phyloP scores from a whole-genome alignment of 1,140 invertebrate genomes.

The Chironomus tepperi region DNA sequence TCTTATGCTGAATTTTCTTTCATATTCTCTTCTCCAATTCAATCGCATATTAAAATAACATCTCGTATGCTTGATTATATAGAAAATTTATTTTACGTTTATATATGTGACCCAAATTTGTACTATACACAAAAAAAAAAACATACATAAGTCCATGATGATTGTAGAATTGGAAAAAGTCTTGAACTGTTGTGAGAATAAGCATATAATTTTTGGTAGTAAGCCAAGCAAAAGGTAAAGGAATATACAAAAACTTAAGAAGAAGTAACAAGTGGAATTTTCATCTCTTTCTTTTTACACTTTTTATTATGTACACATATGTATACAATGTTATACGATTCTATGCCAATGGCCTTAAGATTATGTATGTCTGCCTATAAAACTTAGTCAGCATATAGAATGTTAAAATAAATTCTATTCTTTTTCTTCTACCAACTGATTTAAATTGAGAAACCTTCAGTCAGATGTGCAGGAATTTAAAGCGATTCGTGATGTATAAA shows the following conservation, averaged over 20 bases:
- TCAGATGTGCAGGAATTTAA: no score
- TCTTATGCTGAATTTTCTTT: no score
- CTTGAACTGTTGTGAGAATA: neutral
- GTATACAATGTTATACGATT: neutral
- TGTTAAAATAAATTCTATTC: no score
- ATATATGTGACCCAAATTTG: slow-evolving; percentile 20
- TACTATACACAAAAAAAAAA: neutral
- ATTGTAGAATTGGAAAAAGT: slow-evolving; percentile 1
- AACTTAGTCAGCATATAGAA: no score
- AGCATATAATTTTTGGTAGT: neutral
- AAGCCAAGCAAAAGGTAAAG: neutral
- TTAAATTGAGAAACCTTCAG: no score
- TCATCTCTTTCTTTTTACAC: neutral
- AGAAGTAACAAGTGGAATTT: slow-evolving; percentile 24
- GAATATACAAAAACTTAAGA: neutral
- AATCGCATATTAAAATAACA: slow-evolving; percentile 19
- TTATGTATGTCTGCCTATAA: neutral
- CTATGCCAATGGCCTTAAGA: neutral
- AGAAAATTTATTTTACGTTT: neutral
- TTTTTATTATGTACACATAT: no score
- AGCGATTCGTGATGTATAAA: no score
- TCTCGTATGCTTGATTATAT: neutral
- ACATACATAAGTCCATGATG: neutral
- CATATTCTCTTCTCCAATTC: neutral
- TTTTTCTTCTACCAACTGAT: no score